Evolutionary conservation across 2,888 invertebrate species (phyloP).

Genomic region (Aelia acuminata): DNA sequence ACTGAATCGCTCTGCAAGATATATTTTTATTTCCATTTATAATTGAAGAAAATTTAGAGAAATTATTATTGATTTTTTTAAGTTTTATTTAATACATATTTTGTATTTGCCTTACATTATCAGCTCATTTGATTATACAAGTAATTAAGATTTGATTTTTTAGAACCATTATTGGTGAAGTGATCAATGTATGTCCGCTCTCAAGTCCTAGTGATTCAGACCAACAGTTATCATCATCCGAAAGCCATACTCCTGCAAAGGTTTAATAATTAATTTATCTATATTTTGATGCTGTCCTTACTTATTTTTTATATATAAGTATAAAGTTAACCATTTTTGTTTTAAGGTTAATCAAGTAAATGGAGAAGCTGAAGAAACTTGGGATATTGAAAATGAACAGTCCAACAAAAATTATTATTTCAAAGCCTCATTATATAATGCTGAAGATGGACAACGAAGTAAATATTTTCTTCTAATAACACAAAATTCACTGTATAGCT

Average conservation of each 20-base stretch:
- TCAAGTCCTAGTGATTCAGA: constrained; percentile 68
- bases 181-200: constrained; percentile 71
- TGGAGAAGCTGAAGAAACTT: constrained; percentile 67
- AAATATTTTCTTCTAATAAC: constrained; percentile 50
- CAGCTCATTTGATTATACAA: background rate
- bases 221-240: constrained; percentile 67
- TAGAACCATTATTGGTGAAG: constrained; percentile 75
- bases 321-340: background rate
- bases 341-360: constrained; percentile 54
- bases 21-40: too few species aligned
- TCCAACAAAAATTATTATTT: constrained; percentile 68
- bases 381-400: constrained; percentile 68
- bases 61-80: too few species aligned
- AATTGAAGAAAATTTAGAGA: too few species aligned
- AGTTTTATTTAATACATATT: background rate
- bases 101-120: too few species aligned
- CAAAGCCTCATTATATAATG: constrained; percentile 67
- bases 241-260: constrained; percentile 64
- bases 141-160: constrained; percentile 57
- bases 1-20: too few species aligned
- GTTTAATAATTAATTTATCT: background rate
- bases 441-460: constrained; percentile 67
- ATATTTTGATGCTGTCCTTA: background rate
- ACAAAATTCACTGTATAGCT: too few species aligned
- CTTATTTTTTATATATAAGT: background rate